A percentile compares a stretch with the other conserved stretches of the same genome.
phyloP scores from a whole-genome alignment of 1,140 invertebrate species.

The Alviniconcha marisindica region DNA sequence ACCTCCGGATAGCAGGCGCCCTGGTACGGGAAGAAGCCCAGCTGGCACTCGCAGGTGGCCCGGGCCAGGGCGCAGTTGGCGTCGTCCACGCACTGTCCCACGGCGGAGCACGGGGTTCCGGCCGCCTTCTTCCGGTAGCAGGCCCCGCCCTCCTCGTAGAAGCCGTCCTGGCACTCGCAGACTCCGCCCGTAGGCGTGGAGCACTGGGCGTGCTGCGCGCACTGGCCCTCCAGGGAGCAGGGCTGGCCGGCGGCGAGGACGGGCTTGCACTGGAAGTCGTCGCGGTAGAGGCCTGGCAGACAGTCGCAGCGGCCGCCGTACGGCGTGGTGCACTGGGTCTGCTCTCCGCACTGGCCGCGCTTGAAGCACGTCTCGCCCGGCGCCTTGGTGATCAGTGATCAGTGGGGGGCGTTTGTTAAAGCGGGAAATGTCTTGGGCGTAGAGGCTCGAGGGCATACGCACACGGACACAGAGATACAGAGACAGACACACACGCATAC shows the following conservation, averaged over 20 bases:
- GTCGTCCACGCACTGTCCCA: conserved; percentile 40
- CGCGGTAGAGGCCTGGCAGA: conserved; percentile 7
- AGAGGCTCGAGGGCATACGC: no score
- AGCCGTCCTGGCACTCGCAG: conserved; percentile 34
- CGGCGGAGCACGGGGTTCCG: conserved; percentile 30
- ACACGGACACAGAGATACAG: no score
- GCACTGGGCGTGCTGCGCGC: conserved; percentile 36
- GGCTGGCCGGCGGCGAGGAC: background rate
- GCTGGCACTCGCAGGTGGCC: conserved; percentile 35
- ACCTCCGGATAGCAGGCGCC: conserved; percentile 5
- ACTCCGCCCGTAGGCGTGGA: conserved; percentile 19
- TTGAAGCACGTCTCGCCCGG: conserved; percentile 30
- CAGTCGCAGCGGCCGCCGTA: conserved; percentile 22
- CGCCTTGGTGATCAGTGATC: no score
- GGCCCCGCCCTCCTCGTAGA: conserved; percentile 30
- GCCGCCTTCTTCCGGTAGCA: conserved; percentile 25
- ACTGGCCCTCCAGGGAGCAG: conserved; percentile 26
- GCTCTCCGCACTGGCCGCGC: conserved; percentile 35
- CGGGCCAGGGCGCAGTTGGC: conserved; percentile 31
- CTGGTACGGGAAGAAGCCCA: conserved; percentile 33
- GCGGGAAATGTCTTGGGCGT: no score
- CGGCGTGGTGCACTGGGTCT: conserved; percentile 28
- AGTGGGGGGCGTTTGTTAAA: no score
- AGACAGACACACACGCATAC: no score
- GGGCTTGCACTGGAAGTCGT: conserved; percentile 32